Base-by-base conservation (phyloP, 2,797 vertebrate genomes). In the Lacerta viridis region DNA sequence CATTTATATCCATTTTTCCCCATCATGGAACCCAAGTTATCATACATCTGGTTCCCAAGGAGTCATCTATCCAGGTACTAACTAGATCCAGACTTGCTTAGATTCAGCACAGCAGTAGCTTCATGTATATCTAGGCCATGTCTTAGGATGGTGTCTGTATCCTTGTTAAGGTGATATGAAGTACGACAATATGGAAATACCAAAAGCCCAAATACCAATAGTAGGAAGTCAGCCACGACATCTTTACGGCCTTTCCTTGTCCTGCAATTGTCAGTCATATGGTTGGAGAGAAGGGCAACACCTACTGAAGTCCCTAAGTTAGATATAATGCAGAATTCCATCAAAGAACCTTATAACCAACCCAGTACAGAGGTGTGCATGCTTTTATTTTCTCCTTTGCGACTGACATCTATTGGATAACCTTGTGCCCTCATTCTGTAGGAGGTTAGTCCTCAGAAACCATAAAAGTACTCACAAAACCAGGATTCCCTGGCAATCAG, bases 401-500 rank as follows among this genome's bases (percentile, higher is more conserved):
- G 61, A 77, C 15, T 23, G 72, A 82, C 88, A 88, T 71, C 82
- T 50, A n/a, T 81, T 25, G 25, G 68, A 80, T 86, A 91, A 93
- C 89, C 88, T 9, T 1, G n/a, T 93, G 91, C 27, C 83, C 88
- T 94, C 71, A 33, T 92, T 91, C 85, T 82, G 41, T 69, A 88
- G 7, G 74, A 85, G 92, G 93, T 92, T 83, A 89, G 87, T 87
- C 85, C 27, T 92, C 93, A 76, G 68, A 76, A 59, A 61, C 80
- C 76, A 78, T 88, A 87, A 91, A 84, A 92, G 89, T 89, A 90
- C 80, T 7, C 46, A 90, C 87, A 93, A 90, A 80, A 92, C 88
- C 8, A 69, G 74, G 83, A 91, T 90, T 94, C 89, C 41, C 84
- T 89, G 88, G 75, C 87, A 90, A 92, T 93, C 90, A 91, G 92